Base-by-base conservation (phyloP, 2,797 vertebrate species). In the Fistularia commersonii region DNA sequence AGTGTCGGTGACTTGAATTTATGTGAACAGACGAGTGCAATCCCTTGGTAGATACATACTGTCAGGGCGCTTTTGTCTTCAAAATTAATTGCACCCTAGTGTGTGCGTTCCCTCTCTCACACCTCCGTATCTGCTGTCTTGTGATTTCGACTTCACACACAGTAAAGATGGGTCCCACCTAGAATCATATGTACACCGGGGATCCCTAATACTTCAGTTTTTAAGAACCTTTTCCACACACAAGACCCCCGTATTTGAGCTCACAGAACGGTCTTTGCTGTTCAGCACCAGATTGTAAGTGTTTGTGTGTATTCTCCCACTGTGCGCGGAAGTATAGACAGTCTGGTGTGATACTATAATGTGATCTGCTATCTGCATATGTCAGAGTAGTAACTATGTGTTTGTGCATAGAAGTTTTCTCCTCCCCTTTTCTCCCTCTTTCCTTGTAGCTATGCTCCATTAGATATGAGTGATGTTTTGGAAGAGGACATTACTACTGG, bases 401-500 rank as follows among this genome's bases (percentile, higher is more conserved):
- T 54, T 43, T n/a, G 48, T 64, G 69, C 46, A 51, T 55, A 35
- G 7, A 4, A 50, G 57, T 32, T 49, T 69, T 57, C 49, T 40
- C 48, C 54, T 72, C 60, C 75, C 61, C 58, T 63, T 69, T 38
- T 53, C 42, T 69, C 61, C 72, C 64, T 52, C 67, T 69, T 73
- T 61, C 69, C 57, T 69, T 67, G 68, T 79, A 75, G 74, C 76
- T 53, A 64, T 70, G 67, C 74, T 79, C 84, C 84, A 88, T 86
- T 88, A 85, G 85, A 88, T 86, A 83, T 85, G 83, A 86, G 80
- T 77, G 80, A 88, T 88, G 86, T 80, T 84, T 85, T 77, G 73
- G 74, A 81, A 69, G 68, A 72, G 81, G 75, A 81, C 80, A 73
- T 80, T 77, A 79, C 80, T 73, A 79, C 58, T 76, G 71, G 70